Evolutionary conservation across 2,888 invertebrate species (phyloP), one percentile per base, ranked within the genome.

Genomic region (Euproctis similis): DNA sequence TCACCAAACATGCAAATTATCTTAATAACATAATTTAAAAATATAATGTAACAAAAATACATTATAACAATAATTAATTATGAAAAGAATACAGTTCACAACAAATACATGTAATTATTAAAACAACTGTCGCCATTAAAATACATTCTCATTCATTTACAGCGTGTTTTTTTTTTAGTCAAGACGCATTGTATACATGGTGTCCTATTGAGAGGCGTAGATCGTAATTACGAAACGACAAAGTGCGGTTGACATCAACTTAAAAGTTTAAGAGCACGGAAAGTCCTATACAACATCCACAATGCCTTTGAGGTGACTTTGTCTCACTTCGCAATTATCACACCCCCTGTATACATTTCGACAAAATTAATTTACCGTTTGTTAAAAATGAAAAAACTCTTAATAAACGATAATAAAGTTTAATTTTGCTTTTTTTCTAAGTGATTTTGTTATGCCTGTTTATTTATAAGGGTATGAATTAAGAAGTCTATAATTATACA

Each of bases 241-340:
- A 75, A 75, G 71, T 71, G 66, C 54, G 65, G 66, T 60, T 71
- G 69, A 67, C 66, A 56, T 61, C 68, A 56, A 69, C 82, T 82
- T 65, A 53, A 72, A 64, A 69, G 73, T 63, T 78, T 72, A 80
- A 82, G 81, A 60, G 71, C 49, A 73, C 73, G 77, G 75, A 62
- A 71, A 59, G 59, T 68, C 66, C n/a, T 66, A 71, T 74, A 74
- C 66, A 72, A 65, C 62, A 49, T 67, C 56, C 61, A 81, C 81
- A 81, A 82, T 81, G 41, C 68, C 70, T 78, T 74, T 76, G 78
- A 75, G 57, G 58, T 62, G 70, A 82, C 80, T 81, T 82, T 82
- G 81, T 82, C 77, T 80, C 78, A 62, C 67, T 65, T 62, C 58
- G 71, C 70, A 80, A 82, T 82, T 81, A 82, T 77, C 59, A 80